Evolutionary conservation across 2,797 vertebrate genomes (phyloP).

Genomic region (Sebastes matsubarae): DNA sequence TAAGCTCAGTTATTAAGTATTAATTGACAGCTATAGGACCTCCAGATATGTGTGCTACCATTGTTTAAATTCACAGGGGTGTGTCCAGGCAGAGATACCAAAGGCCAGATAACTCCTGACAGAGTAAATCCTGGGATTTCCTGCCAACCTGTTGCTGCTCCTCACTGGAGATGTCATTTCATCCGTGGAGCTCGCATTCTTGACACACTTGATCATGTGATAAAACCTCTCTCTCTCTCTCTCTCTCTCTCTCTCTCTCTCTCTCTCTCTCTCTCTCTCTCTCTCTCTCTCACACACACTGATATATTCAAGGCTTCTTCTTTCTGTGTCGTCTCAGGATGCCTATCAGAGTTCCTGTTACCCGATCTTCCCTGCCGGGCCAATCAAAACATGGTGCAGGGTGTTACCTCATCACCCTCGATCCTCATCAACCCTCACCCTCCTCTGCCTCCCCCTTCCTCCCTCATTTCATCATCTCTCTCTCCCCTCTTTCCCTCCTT

Average conservation of each 20-base stretch:
- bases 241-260: not conserved
- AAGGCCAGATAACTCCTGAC: slow-evolving; percentile 25
- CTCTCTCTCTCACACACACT: not conserved
- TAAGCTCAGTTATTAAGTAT: not conserved
- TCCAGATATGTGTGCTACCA: not conserved
- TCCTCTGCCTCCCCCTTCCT: slow-evolving; percentile 8
- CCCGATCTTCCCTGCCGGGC: slow-evolving; percentile 40
- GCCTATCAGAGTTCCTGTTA: slow-evolving; percentile 35
- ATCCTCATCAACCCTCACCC: slow-evolving; percentile 40
- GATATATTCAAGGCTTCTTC: not conserved
- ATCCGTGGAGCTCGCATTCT: slow-evolving; percentile 5
- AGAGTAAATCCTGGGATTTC: slow-evolving; percentile 55
- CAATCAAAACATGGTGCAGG: slow-evolving; percentile 48
- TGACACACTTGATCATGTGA: slow-evolving; percentile 20
- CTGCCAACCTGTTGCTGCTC: slow-evolving; percentile 57
- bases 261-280: not conserved
- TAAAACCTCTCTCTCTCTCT: not conserved
- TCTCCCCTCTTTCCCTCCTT: not conserved
- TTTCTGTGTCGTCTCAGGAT: slow-evolving; percentile 4
- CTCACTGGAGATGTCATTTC: slow-evolving; percentile 37
- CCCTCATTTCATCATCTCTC: slow-evolving; percentile 41
- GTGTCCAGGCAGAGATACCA: slow-evolving; percentile 9
- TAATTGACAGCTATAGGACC: not conserved
- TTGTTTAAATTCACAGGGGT: slow-evolving; percentile 4
- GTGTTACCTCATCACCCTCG: slow-evolving; percentile 60